These are phyloP conservation scores for Smutsia gigantea DNA, from an alignment of 2,797 vertebrate genomes.

Conservation along the genomic window DNA sequence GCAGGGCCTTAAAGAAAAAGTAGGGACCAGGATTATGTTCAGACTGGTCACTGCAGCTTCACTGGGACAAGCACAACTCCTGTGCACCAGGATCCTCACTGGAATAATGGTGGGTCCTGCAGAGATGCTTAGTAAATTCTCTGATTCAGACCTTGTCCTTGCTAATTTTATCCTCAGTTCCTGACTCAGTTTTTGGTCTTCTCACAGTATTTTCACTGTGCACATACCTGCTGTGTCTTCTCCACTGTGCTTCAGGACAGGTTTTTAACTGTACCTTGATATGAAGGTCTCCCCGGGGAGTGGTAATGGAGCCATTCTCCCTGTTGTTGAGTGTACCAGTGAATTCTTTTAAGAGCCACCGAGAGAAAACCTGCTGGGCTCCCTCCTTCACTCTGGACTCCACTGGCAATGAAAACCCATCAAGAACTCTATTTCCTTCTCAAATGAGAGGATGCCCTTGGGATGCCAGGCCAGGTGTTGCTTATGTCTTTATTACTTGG, in stretches of 20 bases:
- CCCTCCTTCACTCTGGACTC: neutral
- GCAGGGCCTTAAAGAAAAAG: neutral
- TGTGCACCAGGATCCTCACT: fast-evolving
- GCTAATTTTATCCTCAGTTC: neutral
- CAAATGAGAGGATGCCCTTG: neutral
- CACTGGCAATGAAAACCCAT: neutral
- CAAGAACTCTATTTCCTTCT: neutral
- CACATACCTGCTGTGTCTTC: neutral
- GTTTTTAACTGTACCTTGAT: neutral
- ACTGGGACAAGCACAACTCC: fast-evolving
- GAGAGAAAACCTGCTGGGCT: neutral
- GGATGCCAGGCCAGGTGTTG: neutral
- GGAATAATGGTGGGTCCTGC: neutral
- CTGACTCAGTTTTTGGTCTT: neutral
- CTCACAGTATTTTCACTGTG: neutral
- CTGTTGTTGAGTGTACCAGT: neutral
- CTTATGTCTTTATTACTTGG: neutral
- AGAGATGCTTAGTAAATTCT: no score
- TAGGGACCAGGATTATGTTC: neutral
- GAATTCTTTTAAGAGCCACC: neutral
- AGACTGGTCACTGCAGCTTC: no score
- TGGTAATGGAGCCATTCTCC: neutral
- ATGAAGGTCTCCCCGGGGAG: neutral
- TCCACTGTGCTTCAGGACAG: neutral
- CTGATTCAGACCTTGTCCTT: neutral